These are phyloP conservation scores for Micoletzkya japonica DNA, from an alignment of 2,888 invertebrate genomes.

Conservation along the genomic window DNA sequence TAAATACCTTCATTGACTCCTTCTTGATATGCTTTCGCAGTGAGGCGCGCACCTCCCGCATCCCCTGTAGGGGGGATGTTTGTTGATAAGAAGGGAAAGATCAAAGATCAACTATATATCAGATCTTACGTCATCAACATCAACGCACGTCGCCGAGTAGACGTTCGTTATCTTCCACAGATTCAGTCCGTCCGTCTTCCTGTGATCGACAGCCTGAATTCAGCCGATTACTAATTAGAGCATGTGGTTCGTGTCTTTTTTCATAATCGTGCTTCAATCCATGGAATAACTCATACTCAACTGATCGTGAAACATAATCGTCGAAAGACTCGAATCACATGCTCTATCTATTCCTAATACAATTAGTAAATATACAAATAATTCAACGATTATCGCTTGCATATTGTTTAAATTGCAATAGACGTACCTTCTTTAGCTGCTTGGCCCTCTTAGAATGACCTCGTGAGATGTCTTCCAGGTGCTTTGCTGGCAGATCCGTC, in stretches of 20 bases:
- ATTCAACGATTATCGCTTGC: background rate
- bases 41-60: slow-evolving; percentile 31
- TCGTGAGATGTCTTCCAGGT: slow-evolving; percentile 32
- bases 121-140: slow-evolving; percentile 31
- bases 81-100: background rate
- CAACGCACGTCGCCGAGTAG: slow-evolving; percentile 32
- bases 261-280: no score
- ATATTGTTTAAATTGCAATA: background rate
- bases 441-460: slow-evolving; percentile 22
- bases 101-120: background rate
- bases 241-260: no score
- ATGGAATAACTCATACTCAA: no score
- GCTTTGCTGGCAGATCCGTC: slow-evolving; percentile 33
- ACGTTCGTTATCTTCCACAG: slow-evolving; percentile 37
- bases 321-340: no score
- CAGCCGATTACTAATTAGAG: no score
- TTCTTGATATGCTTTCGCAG: slow-evolving; percentile 32
- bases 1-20: slow-evolving; percentile 25
- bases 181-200: slow-evolving; percentile 31
- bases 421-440: slow-evolving; percentile 29
- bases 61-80: slow-evolving; percentile 27
- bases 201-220: slow-evolving; percentile 29
- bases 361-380: no score
- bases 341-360: no score
- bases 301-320: no score